These are phyloP conservation scores for Erpetoichthys calabaricus DNA, from an alignment of 2,797 vertebrate genomes.

Conservation along the genomic window DNA sequence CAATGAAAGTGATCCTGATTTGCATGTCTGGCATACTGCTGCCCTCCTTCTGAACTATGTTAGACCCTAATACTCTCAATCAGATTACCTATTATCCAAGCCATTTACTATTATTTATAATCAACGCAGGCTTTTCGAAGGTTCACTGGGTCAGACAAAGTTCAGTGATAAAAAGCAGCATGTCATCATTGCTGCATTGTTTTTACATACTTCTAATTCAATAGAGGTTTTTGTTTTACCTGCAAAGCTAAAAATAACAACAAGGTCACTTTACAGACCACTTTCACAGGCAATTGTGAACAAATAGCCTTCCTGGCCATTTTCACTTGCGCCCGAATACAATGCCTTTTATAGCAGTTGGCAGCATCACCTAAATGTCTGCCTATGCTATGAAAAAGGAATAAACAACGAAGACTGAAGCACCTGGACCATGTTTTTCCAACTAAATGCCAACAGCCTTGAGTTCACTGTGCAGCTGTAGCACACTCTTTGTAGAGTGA, in stretches of 20 bases:
- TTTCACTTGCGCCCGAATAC: slow-evolving; percentile 1
- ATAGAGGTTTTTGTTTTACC: slow-evolving; percentile 3
- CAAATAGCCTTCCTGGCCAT: slow-evolving; percentile 3
- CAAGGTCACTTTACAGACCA: slow-evolving; percentile 1
- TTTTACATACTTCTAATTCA: slow-evolving; percentile 1
- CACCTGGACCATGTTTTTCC: too few relatives aligned
- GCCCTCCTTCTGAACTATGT: slow-evolving; percentile 31
- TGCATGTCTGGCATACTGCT: slow-evolving; percentile 33
- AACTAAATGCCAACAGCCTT: too few relatives aligned
- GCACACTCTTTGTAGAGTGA: too few relatives aligned
- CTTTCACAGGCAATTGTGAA: neutral
- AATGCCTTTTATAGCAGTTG: neutral
- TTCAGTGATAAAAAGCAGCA: slow-evolving; percentile 34
- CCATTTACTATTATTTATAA: slow-evolving; percentile 47
- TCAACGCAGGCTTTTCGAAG: slow-evolving; percentile 35
- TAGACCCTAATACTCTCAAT: slow-evolving; percentile 30
- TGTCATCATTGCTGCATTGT: slow-evolving; percentile 19
- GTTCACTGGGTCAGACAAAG: slow-evolving; percentile 42
- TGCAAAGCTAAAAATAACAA: slow-evolving; percentile 1
- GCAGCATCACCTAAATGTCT: too few relatives aligned
- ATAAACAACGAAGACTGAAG: too few relatives aligned
- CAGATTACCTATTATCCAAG: slow-evolving; percentile 39
- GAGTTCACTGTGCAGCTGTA: too few relatives aligned
- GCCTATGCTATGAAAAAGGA: too few relatives aligned
- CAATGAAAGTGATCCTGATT: slow-evolving; percentile 32